Evolutionary conservation across 2,888 invertebrate genomes (phyloP), one percentile per base, ranked within the genome.

Genomic region (Oscheius sp.): DNA sequence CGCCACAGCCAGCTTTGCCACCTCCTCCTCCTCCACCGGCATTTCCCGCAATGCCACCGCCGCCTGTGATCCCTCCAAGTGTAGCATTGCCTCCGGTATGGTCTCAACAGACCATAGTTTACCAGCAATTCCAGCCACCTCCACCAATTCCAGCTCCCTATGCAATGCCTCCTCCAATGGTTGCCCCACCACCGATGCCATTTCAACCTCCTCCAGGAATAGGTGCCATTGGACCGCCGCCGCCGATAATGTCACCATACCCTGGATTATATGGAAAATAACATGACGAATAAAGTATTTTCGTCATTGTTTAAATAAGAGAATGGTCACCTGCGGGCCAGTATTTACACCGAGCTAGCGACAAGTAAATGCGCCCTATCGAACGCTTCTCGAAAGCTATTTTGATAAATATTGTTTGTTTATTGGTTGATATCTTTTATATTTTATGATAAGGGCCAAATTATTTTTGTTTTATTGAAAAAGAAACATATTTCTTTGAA

Each of bases 231-330:
- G 35, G 35, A 3, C 5, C 35, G 35, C 35, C 35, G 9, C 35
- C 35, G 3, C 35, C 35, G 9, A 35, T 35, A 6, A 35, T 35
- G 35, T 35, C 35, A 9, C 21, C 55, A 3, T 55, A 25, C 25
- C 49, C 49, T 6, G 55, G 23, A 25, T 18, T 55, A 3, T 55
- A 55, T 21, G 55, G 55, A 55, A 55, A 55, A 55, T 55, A 25
- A 55, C 2, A 13, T 7, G 18, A 49, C 18, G 2, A 49, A 49
- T n/a, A n/a, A 25, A 12, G 21, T 55, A 55, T 23, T 55, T 55
- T 55, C 23, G 6, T 55, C 55, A 23, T 55, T 55, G 55, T 18
- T 55, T 25, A 23, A 16, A 49, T 18, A 55, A 55, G 55, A 55
- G 55, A 55, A 23, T 7, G 55, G 49, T 16, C 49, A n/a, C 18